Percentiles rank a stretch among this genome's conserved stretches.
These are phyloP conservation scores for Malacosoma neustria DNA, from an alignment of 2,888 invertebrate species.

Conservation along the genomic window DNA sequence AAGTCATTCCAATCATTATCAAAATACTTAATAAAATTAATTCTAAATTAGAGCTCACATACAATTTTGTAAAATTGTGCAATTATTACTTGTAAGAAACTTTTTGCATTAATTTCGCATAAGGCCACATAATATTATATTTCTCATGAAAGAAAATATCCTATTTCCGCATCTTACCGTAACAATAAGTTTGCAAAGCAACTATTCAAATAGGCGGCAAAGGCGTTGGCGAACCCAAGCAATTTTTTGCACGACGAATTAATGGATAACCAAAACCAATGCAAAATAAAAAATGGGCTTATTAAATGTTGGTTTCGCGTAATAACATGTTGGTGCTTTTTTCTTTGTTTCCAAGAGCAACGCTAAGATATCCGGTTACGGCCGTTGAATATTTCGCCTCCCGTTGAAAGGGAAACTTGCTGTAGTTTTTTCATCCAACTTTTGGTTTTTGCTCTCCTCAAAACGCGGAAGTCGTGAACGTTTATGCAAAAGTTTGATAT, in stretches of 20 bases:
- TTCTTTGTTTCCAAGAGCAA: slow-evolving; percentile 68
- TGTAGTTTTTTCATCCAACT: slow-evolving; percentile 55
- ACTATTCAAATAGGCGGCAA: slow-evolving; percentile 65
- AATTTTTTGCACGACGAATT: slow-evolving; percentile 65
- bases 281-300: slow-evolving; percentile 69
- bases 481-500: slow-evolving; percentile 67
- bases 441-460: slow-evolving; percentile 54
- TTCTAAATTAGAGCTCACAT: slow-evolving; percentile 4
- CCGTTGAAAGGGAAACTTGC: slow-evolving; percentile 69
- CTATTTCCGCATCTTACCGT: slow-evolving; percentile 74
- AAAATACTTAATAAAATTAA: too few species aligned
- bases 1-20: too few species aligned
- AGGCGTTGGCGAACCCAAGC: slow-evolving; percentile 51
- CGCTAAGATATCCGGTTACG: slow-evolving; percentile 70
- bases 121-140: slow-evolving; percentile 68
- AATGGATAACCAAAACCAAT: slow-evolving; percentile 71
- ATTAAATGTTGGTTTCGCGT: slow-evolving; percentile 74
- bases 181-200: slow-evolving; percentile 66
- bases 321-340: slow-evolving; percentile 72
- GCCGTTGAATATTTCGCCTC: slow-evolving; percentile 72
- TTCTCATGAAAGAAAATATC: slow-evolving; percentile 74
- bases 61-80: slow-evolving; percentile 30
- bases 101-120: slow-evolving; percentile 62
- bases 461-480: slow-evolving; percentile 64
- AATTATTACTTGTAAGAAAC: slow-evolving; percentile 39